A percentile compares a stretch with the other conserved stretches of the same genome.
Conservation (phyloP, 2,797 vertebrate genomes). For the Acridotheres tristis region DNA sequence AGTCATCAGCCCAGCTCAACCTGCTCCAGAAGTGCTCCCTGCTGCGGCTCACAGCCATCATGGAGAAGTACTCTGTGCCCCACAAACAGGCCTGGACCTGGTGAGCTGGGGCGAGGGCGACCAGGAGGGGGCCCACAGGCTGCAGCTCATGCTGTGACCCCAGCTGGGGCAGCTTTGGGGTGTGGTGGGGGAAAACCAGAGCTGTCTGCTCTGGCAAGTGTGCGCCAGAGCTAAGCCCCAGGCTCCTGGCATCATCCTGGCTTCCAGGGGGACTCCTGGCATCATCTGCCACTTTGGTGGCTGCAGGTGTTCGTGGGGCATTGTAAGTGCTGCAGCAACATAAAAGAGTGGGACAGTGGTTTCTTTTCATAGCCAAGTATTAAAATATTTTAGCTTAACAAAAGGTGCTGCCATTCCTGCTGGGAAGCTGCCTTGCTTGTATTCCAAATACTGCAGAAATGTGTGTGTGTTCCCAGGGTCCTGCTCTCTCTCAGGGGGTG, state of each 20-base stretch:
- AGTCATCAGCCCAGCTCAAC: constrained; percentile 86
- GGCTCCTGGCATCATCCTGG: background rate
- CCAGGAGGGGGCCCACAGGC: fast-evolving
- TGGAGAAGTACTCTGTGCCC: constrained; percentile 84
- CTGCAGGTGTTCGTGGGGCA: background rate
- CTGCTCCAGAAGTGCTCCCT: constrained; percentile 86
- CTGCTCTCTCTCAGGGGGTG: background rate
- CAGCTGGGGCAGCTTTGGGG: fast-evolving
- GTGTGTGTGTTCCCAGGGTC: background rate
- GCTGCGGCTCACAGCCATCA: constrained; percentile 83
- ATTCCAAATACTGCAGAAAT: background rate
- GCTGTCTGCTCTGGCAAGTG: background rate
- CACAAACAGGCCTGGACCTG: constrained; percentile 84
- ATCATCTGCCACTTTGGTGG: background rate
- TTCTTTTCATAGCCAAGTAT: background rate
- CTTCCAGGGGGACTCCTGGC: background rate
- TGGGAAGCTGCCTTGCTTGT: background rate
- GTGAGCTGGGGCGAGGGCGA: constrained; percentile 68
- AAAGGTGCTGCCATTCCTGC: background rate
- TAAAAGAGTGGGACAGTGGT: too few relatives aligned
- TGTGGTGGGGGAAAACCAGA: background rate
- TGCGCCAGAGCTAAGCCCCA: background rate
- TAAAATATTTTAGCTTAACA: background rate
- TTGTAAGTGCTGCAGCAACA: background rate
- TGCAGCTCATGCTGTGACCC: fast-evolving